Evolutionary conservation across 2,113 vertebrate genomes (phyloP).

Genomic region (Cariama cristata): DNA sequence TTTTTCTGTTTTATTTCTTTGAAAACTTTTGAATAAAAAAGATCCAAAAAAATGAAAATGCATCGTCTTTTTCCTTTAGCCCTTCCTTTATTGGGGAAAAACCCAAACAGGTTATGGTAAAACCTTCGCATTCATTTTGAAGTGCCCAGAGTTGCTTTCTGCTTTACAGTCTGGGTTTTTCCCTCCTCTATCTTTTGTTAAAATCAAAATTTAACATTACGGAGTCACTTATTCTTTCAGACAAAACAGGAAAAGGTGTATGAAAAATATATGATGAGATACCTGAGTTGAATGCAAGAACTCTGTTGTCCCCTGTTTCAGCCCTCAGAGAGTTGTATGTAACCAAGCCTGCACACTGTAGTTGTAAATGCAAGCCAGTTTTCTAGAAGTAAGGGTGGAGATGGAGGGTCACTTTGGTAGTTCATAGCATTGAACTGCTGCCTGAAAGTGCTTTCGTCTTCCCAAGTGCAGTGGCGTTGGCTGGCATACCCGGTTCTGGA

Average conservation of each 20-base stretch:
- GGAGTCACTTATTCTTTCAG: neutral
- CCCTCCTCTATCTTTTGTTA: fast-evolving
- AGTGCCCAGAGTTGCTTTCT: neutral
- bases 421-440: neutral
- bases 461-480: fast-evolving
- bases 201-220: neutral
- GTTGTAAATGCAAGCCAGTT: neutral
- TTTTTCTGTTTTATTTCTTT: constrained; percentile 95
- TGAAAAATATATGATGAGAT: neutral
- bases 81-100: neutral
- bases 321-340: neutral
- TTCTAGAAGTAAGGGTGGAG: neutral
- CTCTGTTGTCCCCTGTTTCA: neutral
- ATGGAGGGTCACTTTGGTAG: neutral
- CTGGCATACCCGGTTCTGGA: neutral
- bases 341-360: fast-evolving
- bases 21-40: constrained; percentile 97
- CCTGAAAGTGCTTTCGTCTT: neutral
- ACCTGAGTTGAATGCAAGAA: neutral
- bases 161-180: neutral
- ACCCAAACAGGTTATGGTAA: neutral
- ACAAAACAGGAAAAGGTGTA: neutral
- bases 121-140: neutral
- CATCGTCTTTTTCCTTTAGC: constrained; percentile 49
- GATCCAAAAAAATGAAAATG: constrained; percentile 68